phyloP scores from a whole-genome alignment of 2,797 vertebrate species.

The Emys orbicularis region DNA sequence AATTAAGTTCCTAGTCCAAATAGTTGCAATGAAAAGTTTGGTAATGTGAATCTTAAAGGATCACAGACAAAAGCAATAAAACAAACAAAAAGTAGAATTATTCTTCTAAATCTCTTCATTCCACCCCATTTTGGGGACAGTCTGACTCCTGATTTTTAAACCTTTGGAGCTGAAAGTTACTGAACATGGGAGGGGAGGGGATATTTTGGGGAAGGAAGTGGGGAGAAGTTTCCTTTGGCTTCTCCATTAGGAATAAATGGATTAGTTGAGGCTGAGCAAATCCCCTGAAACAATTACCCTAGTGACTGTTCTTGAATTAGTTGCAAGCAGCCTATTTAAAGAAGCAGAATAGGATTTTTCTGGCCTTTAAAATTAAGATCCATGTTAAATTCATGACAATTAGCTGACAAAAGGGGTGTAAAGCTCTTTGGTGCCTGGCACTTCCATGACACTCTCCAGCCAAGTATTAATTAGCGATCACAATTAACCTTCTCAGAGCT shows the following conservation, averaged over 20 bases:
- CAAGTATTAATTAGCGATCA: not conserved
- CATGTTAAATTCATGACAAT: not conserved
- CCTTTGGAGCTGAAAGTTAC: not conserved
- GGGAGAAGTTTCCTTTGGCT: not conserved
- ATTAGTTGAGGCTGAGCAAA: not conserved
- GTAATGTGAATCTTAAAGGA: not conserved
- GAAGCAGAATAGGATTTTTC: not conserved
- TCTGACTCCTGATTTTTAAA: not conserved
- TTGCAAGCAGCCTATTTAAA: not conserved
- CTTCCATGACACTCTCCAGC: not conserved
- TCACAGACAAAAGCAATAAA: not conserved
- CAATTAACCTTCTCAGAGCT: not conserved
- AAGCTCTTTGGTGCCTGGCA: not conserved
- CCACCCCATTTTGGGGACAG: not conserved
- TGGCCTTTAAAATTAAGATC: not conserved
- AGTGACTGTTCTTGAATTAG: not conserved
- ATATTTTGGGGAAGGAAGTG: not conserved
- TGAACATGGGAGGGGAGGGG: not conserved
- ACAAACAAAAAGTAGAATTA: not conserved
- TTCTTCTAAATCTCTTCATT: not conserved
- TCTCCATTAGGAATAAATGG: not conserved
- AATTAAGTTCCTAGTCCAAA: not conserved
- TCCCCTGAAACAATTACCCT: not conserved
- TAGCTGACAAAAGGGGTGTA: not conserved
- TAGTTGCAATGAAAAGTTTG: not conserved